Conservation (phyloP, 2,797 vertebrate genomes). For the Syndactyla subalaris region DNA sequence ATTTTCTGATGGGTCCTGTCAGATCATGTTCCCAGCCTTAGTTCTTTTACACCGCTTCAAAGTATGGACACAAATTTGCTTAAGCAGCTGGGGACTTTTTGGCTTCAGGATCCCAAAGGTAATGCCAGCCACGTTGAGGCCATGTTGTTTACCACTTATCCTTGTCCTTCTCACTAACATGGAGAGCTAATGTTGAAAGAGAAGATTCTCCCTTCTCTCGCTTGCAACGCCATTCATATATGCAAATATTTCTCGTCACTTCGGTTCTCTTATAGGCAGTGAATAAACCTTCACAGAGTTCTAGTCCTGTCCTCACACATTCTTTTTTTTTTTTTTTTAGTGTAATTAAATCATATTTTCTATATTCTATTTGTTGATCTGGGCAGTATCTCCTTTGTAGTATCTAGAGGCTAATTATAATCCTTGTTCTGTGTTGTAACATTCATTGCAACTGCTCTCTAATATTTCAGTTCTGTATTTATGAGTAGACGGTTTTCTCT, state of each 20-base stretch:
- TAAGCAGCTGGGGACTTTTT: neutral
- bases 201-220: neutral
- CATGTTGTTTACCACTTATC: neutral
- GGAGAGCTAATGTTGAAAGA: neutral
- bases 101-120: neutral
- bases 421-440: neutral
- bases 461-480: neutral
- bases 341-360: neutral
- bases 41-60: neutral
- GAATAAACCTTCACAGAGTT: neutral
- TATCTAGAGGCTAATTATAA: neutral
- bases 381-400: neutral
- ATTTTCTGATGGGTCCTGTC: neutral
- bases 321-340: neutral
- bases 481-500: neutral
- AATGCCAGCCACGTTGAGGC: neutral
- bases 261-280: neutral
- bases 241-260: neutral
- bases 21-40: neutral
- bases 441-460: neutral
- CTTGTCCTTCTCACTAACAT: neutral
- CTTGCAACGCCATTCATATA: neutral
- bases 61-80: neutral
- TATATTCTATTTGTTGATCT: constrained; percentile 2
- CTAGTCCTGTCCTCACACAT: neutral